Conservation (phyloP, 2,113 vertebrate genomes). For the Nothoprocta perdicaria region DNA sequence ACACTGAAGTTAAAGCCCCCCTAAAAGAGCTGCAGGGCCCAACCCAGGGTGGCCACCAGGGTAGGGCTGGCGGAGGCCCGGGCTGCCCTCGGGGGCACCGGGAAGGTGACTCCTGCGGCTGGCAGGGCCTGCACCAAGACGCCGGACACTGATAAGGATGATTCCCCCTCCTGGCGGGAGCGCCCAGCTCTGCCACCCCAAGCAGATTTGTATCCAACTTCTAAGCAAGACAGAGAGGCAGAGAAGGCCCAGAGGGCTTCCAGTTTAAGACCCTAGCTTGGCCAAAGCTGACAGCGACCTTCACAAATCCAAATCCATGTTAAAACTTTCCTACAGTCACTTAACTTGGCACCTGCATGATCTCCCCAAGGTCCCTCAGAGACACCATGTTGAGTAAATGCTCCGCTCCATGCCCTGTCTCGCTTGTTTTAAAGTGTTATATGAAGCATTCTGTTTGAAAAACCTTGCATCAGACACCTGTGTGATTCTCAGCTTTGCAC, state of each 20-base stretch:
- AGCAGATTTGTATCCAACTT: neutral
- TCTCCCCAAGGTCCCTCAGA: neutral
- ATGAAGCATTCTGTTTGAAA: neutral
- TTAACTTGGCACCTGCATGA: neutral
- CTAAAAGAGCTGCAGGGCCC: neutral
- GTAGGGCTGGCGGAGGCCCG: too few relatives aligned
- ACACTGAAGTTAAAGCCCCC: neutral
- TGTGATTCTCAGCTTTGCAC: neutral
- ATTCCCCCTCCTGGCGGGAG: neutral
- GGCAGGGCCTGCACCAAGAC: neutral
- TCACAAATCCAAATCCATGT: too few relatives aligned
- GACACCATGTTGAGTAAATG: neutral
- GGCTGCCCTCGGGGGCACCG: too few relatives aligned
- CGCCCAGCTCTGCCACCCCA: neutral
- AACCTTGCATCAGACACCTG: neutral
- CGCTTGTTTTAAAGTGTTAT: neutral
- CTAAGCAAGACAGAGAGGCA: neutral
- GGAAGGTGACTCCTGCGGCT: too few relatives aligned
- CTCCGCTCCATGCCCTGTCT: neutral
- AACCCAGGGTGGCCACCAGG: too few relatives aligned
- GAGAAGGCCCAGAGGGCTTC: neutral
- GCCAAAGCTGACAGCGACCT: neutral
- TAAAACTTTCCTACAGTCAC: neutral
- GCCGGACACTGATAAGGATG: neutral
- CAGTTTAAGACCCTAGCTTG: neutral